These are phyloP conservation scores for Bettongia penicillata DNA, from an alignment of 2,113 vertebrate genomes.

Conservation along the genomic window DNA sequence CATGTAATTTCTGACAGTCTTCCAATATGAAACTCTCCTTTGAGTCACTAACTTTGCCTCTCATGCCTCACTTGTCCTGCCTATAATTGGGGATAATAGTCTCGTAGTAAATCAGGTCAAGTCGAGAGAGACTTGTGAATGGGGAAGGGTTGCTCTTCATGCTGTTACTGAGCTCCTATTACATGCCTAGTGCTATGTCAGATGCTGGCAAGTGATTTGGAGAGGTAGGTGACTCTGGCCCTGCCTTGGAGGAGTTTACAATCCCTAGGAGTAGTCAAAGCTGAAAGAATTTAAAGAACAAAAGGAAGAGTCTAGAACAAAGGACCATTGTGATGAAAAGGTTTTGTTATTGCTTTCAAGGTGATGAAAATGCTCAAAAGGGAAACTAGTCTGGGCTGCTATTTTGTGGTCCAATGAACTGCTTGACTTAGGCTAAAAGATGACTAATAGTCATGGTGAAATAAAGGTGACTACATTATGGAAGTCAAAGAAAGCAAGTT, in stretches of 20 bases:
- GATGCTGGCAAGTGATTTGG: not conserved
- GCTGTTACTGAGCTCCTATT: not conserved
- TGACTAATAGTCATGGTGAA: slow-evolving; percentile 15
- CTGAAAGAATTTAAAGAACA: not conserved
- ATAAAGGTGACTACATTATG: not conserved
- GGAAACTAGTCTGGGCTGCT: not conserved
- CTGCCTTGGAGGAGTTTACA: not conserved
- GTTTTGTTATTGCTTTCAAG: not conserved
- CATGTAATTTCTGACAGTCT: not conserved
- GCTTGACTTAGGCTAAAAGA: not conserved
- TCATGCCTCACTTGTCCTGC: not conserved
- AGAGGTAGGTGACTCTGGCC: not conserved
- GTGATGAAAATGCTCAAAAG: not conserved
- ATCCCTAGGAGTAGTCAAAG: not conserved
- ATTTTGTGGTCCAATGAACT: not conserved
- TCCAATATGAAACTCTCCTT: not conserved
- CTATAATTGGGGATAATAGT: not conserved
- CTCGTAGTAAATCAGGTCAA: not conserved
- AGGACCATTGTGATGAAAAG: not conserved
- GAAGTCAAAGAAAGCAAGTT: not conserved
- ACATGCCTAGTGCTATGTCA: not conserved
- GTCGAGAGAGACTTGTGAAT: not conserved
- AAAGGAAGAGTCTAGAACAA: not conserved
- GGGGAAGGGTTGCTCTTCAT: not conserved
- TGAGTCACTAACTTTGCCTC: not conserved